Evolutionary conservation across 2,888 invertebrate species (phyloP).

Genomic region (Noctua janthe): DNA sequence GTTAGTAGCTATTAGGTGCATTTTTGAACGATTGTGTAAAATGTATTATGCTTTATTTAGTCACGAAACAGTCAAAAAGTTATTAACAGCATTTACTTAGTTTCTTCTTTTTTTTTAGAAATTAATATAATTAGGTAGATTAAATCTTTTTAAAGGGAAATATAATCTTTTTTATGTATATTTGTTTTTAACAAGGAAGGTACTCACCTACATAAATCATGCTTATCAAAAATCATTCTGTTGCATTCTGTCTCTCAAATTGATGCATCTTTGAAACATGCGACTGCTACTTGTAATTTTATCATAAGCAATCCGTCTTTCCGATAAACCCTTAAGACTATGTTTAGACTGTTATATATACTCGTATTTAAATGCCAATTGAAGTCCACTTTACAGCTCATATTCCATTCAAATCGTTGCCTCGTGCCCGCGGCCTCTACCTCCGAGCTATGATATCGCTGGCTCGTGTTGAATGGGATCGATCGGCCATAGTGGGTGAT

Average conservation of each 20-base stretch:
- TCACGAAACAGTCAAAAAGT: not conserved
- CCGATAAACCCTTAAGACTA: slow-evolving; percentile 2
- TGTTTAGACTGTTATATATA: slow-evolving; percentile 11
- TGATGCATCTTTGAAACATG: not conserved
- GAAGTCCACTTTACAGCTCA: slow-evolving; percentile 36
- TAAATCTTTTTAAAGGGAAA: not conserved
- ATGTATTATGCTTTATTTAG: too few relatives aligned
- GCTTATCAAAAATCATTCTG: not conserved
- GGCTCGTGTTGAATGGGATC: slow-evolving; percentile 45
- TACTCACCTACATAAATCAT: not conserved
- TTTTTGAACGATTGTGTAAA: not conserved
- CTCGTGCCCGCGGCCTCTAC: slow-evolving; percentile 31
- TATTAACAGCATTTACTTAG: not conserved
- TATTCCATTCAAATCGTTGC: slow-evolving; percentile 49
- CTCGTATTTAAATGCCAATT: slow-evolving; percentile 20
- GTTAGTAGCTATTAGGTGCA: not conserved
- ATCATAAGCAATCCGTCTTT: slow-evolving; percentile 12
- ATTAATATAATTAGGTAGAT: not conserved
- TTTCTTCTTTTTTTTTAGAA: not conserved
- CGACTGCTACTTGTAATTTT: not conserved
- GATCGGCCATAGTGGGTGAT: slow-evolving; percentile 43
- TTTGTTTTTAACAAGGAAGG: not conserved
- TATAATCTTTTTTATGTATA: not conserved
- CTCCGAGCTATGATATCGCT: slow-evolving; percentile 16
- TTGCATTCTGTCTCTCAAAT: slow-evolving; percentile 5